phyloP scores from a whole-genome alignment of 2,797 vertebrate species.

The Myripristis murdjan region DNA sequence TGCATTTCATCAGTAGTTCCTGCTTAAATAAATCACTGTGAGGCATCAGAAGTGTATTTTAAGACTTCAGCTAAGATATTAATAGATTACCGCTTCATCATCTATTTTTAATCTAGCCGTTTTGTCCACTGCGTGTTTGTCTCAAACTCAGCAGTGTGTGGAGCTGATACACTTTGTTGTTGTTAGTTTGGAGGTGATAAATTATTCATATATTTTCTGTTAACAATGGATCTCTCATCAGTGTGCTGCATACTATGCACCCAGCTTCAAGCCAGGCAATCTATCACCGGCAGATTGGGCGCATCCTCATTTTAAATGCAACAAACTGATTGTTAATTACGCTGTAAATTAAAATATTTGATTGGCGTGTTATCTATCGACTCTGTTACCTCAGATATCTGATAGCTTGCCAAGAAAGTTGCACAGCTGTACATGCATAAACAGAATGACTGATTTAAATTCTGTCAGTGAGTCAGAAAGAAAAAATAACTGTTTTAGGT shows the following conservation, averaged over 20 bases:
- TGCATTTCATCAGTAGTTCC: constrained; percentile 39
- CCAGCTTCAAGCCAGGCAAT: background rate
- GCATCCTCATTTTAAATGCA: constrained; percentile 3
- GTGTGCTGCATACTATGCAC: background rate
- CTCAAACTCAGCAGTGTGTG: constrained; percentile 23
- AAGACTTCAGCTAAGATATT: constrained; percentile 54
- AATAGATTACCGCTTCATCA: constrained; percentile 57
- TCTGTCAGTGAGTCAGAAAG: background rate
- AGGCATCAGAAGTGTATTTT: constrained; percentile 69
- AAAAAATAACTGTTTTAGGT: background rate
- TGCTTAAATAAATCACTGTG: constrained; percentile 51
- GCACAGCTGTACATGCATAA: background rate
- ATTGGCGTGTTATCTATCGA: background rate
- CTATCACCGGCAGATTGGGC: background rate
- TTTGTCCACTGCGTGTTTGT: constrained; percentile 36
- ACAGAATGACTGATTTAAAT: background rate
- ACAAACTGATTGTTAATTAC: background rate
- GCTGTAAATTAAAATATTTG: constrained; percentile 1
- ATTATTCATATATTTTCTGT: constrained; percentile 48
- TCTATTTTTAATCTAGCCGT: constrained; percentile 72
- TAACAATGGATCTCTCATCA: constrained; percentile 11
- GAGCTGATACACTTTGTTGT: constrained; percentile 17
- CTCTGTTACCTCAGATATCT: background rate
- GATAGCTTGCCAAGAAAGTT: background rate
- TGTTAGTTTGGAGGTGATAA: constrained; percentile 29